Base-by-base conservation (phyloP, 2,888 invertebrate genomes). In the Drosophila neonasuta region DNA sequence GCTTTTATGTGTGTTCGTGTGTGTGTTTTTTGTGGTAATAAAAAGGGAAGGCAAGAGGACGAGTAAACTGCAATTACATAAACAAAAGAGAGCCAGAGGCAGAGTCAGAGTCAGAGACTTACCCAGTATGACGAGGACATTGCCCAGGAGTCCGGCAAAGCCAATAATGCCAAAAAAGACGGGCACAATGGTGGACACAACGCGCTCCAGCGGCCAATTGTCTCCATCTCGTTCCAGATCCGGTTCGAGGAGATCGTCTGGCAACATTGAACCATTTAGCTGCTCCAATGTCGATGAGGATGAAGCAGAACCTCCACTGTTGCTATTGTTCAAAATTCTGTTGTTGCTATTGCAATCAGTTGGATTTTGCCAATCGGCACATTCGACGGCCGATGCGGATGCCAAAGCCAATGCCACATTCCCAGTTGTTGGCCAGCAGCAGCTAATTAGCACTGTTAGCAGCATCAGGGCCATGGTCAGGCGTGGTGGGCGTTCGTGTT, bases 81-180 rank as follows among this genome's bases (percentile, higher is more conserved):
- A 17, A 4, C 2, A 10, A 17, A 4, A 1, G 20, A 24, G 17
- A 1, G 36, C n/a, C 20, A 20, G 20, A 20, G 20, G 3, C 20
- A 20, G 20, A 4, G 20, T 1, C 20, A 20, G 17, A 17, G 30
- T 10, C n/a, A 17, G 2, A 13, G 49, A 89, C 91, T 90, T 75
- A 91, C 91, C 91, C 60, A 97, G 92, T 30, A 97, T 96, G 20
- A 98, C 97, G 67, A 98, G 91, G 0, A 95, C 94, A 90, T 98
- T 98, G 66, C 98, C 98, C 56, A 97, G 92, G 8, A 97, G 91
- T n/a, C 98, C 97, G 39, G 97, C 94, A 32, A 97, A 93, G 55
- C 96, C 95, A 71, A 97, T 96, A 73, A 96, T 92, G 4, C 96
- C 96, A 88, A 97, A 97, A 87, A 97, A 94, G 41, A 96, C 93